Evolutionary conservation across 1,140 invertebrate genomes (phyloP), one percentile per base, ranked within the genome.

Genomic region (Papilio dardanus): DNA sequence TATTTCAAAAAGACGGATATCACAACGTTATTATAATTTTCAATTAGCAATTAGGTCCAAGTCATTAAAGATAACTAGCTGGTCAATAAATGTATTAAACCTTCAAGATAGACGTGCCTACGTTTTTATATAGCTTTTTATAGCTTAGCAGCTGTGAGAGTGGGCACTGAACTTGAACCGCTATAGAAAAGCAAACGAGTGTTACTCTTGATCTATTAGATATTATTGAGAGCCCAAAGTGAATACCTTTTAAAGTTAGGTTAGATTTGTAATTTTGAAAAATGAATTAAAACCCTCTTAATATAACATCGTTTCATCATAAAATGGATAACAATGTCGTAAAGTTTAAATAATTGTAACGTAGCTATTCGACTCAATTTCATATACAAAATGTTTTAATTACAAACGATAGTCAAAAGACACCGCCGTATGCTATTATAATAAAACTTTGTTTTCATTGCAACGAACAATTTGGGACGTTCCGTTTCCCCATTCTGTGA

Each of bases 371-470:
- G 24, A 62, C 10, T 62, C 54, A 28, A 62, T 62, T 62, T 62
- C 21, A 62, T 12, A 30, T 62, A 62, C 54, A 62, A 14, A 62
- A 62, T 62, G 54, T 30, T 62, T 62, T 62, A 62, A 62, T 62
- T 62, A 62, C 54, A 28, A 62, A 3, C 24, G 54, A 24, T 24
- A 58, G 24, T 58, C 54, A 62, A 62, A 62, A 62, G 54, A 62
- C 54, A 62, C 54, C 54, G 54, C 24, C 54, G 54, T 62, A 62
- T 62, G 21, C 12, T 62, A 12, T 62, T 62, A 28, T 62, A 62
- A 62, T 28, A 62, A n/a, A 62, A 62, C 54, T 62, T 62, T 62
- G 54, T 62, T 62, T 62, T 62, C 54, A 28, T 62, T 62, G 24
- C 24, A 30, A 21, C 12, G 12, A 62, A 62, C 24, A 62, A 28